A percentile compares a stretch with the other conserved stretches of the same genome.
These are phyloP conservation scores for Dynastes grantii DNA, from an alignment of 2,888 invertebrate species.

Conservation along the genomic window DNA sequence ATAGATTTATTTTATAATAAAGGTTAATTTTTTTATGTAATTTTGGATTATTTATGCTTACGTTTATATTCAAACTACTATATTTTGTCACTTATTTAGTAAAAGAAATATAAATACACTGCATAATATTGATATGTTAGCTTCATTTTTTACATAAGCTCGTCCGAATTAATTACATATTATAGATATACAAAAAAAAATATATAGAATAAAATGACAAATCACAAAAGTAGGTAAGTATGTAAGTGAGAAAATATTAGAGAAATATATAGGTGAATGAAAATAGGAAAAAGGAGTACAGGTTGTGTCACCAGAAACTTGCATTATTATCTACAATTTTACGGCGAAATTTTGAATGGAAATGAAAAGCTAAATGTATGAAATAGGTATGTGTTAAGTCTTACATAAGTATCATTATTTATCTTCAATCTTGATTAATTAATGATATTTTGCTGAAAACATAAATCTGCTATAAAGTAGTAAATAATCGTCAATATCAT, in stretches of 20 bases:
- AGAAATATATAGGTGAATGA: neutral
- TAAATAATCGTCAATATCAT: too few relatives aligned
- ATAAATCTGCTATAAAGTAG: too few relatives aligned
- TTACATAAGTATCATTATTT: neutral
- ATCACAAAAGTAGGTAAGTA: neutral
- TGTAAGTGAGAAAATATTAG: neutral
- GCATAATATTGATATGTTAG: neutral
- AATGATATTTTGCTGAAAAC: too few relatives aligned
- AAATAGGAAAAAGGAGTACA: neutral
- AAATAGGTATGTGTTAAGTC: neutral
- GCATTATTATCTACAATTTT: neutral
- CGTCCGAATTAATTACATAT: conserved; percentile 18
- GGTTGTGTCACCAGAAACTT: neutral
- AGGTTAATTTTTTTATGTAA: too few relatives aligned
- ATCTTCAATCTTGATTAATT: too few relatives aligned
- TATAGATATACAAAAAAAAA: neutral
- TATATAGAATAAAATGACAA: neutral
- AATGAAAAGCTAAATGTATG: too few relatives aligned
- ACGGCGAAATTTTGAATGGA: too few relatives aligned
- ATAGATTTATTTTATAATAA: too few relatives aligned
- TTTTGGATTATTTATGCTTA: too few relatives aligned
- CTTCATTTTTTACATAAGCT: neutral
- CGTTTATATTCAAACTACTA: too few relatives aligned
- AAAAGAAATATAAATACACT: neutral
- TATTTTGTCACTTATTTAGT: too few relatives aligned